Percentiles rank a stretch among this genome's conserved stretches.
Conservation (phyloP, 2,797 vertebrate species). For the Psittacula derbiana region DNA sequence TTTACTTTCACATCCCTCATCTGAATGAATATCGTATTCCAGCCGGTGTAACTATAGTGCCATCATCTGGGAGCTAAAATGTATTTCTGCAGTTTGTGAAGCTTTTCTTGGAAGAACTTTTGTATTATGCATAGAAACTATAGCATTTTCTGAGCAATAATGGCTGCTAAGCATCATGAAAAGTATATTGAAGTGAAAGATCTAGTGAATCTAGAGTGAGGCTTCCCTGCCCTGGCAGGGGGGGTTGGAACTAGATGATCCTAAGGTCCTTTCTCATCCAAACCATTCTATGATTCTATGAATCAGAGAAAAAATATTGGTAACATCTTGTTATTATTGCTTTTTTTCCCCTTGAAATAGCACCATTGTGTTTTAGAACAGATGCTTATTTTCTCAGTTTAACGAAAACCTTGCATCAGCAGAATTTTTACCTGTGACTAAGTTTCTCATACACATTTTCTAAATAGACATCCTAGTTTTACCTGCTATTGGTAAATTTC, state of each 20-base stretch:
- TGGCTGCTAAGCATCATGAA: not conserved
- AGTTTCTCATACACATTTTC: not conserved
- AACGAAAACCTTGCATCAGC: not conserved
- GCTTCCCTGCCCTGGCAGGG: not conserved
- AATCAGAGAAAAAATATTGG: not conserved
- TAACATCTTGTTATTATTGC: not conserved
- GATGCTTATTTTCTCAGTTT: not conserved
- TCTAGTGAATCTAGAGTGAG: not conserved
- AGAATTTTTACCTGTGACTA: not conserved
- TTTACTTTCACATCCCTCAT: not conserved
- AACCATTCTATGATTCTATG: not conserved
- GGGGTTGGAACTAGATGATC: too few species aligned
- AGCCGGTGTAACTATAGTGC: constrained; percentile 9
- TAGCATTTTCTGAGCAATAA: not conserved
- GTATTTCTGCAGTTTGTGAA: not conserved
- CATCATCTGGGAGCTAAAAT: constrained; percentile 29
- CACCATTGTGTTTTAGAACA: not conserved
- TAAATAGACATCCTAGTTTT: not conserved
- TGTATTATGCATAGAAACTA: not conserved
- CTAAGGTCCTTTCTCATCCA: not conserved
- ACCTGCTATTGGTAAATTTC: not conserved
- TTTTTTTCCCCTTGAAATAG: not conserved
- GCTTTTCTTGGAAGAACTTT: not conserved
- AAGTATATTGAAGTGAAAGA: not conserved
- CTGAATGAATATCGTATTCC: not conserved